Conservation (phyloP, 1,140 invertebrate genomes). For the Harlomillsia oculata region DNA sequence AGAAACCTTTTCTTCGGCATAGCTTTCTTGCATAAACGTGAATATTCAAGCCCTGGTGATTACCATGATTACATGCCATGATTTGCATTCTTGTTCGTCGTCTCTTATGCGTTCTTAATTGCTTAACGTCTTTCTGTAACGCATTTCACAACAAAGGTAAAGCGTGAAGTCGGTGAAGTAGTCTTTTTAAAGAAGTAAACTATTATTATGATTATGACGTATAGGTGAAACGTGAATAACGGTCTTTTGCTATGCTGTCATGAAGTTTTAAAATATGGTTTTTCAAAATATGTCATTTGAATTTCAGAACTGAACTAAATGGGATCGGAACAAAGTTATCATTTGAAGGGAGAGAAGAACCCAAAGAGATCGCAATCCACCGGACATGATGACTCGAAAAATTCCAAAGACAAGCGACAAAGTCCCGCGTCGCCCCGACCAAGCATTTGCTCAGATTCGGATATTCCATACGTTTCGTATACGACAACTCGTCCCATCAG, state of each 20-base stretch:
- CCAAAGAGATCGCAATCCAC: constrained; percentile 35
- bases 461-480: constrained; percentile 88
- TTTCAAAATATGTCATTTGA: not conserved
- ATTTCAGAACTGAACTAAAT: constrained; percentile 15
- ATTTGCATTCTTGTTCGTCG: too few species aligned
- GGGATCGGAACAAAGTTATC: constrained; percentile 36
- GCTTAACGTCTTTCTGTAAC: too few species aligned
- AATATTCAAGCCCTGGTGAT: too few species aligned
- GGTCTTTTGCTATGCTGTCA: not conserved
- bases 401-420: constrained; percentile 42
- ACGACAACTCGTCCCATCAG: constrained; percentile 78
- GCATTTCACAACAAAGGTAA: not conserved
- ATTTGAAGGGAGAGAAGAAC: constrained; percentile 27
- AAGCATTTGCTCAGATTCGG: constrained; percentile 76
- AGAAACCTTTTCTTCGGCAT: too few species aligned
- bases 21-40: too few species aligned
- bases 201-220: not conserved
- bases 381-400: constrained; percentile 18
- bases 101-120: too few species aligned
- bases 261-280: not conserved
- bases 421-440: constrained; percentile 58
- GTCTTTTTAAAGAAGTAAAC: too few species aligned
- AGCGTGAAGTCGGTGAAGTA: too few species aligned
- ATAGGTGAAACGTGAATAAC: not conserved
- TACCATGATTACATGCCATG: too few species aligned